phyloP scores from a whole-genome alignment of 1,140 invertebrate species.

The Lasaia peninsularis region DNA sequence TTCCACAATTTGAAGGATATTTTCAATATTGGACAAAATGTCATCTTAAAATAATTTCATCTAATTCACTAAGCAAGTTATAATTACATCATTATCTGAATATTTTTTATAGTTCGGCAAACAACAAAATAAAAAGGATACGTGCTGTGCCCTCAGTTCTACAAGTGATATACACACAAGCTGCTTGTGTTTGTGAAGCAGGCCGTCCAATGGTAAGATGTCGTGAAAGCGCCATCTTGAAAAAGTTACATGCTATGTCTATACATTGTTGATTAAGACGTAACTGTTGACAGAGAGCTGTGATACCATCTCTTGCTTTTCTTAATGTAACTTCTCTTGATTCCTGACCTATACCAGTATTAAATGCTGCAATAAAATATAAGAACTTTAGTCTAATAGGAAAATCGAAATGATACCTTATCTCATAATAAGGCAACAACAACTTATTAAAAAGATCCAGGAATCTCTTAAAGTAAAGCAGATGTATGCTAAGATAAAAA shows the following conservation, averaged over 20 bases:
- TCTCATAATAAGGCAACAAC: no score
- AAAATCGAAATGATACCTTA: no score
- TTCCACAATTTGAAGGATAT: no score
- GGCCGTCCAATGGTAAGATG: conserved; percentile 94
- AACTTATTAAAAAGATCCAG: neutral
- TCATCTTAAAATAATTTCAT: no score
- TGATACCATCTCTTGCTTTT: conserved; percentile 91
- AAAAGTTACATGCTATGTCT: conserved; percentile 96
- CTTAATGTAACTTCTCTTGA: conserved; percentile 93
- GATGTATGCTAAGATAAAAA: no score
- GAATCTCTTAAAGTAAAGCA: no score
- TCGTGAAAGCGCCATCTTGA: conserved; percentile 94
- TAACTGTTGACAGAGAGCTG: conserved; percentile 86
- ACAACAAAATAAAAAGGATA: conserved; percentile 82
- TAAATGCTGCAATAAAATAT: conserved; percentile 80
- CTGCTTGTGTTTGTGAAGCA: conserved; percentile 94
- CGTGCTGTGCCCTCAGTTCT: conserved; percentile 95
- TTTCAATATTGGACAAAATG: no score
- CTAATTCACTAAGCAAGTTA: no score
- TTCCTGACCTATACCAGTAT: conserved; percentile 89
- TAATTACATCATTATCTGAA: neutral
- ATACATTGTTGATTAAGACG: conserved; percentile 93
- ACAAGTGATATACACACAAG: conserved; percentile 98
- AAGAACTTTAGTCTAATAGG: neutral
- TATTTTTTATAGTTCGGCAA: neutral